Evolutionary conservation across 2,113 vertebrate genomes (phyloP).

Genomic region (Puntigrus tetrazona): DNA sequence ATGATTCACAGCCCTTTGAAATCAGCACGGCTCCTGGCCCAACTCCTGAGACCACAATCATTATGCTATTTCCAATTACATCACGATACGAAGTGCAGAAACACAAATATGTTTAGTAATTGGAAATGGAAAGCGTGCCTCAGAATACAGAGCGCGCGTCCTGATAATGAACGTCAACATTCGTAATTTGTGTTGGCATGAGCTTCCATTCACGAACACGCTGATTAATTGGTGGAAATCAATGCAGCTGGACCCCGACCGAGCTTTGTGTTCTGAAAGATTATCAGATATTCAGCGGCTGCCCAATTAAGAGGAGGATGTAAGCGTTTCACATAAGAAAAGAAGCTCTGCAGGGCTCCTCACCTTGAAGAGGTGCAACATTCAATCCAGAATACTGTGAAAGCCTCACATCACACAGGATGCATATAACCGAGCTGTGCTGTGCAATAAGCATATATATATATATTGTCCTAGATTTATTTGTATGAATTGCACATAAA

Average conservation of each 20-base stretch:
- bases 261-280: conserved; percentile 21
- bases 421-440: neutral
- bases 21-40: conserved; percentile 37
- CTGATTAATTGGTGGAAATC: conserved; percentile 57
- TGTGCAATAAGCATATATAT: neutral
- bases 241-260: conserved; percentile 27
- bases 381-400: neutral
- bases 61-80: conserved; percentile 44
- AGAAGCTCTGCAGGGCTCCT: neutral
- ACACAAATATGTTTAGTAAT: conserved; percentile 37
- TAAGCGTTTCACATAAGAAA: conserved; percentile 1
- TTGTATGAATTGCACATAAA: too few relatives aligned
- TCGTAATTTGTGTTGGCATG: conserved; percentile 29
- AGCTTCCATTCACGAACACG: conserved; percentile 44
- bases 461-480: too few relatives aligned
- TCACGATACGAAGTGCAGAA: conserved; percentile 11
- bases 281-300: conserved; percentile 52
- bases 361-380: conserved; percentile 6
- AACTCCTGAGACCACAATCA: conserved; percentile 44
- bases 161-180: conserved; percentile 35
- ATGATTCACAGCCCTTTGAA: conserved; percentile 40
- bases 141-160: conserved; percentile 30
- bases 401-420: neutral
- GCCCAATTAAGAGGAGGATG: conserved; percentile 37
- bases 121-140: conserved; percentile 45